Conservation (phyloP, 2,888 invertebrate genomes). For the Scaptomyza cyrtandrae region DNA sequence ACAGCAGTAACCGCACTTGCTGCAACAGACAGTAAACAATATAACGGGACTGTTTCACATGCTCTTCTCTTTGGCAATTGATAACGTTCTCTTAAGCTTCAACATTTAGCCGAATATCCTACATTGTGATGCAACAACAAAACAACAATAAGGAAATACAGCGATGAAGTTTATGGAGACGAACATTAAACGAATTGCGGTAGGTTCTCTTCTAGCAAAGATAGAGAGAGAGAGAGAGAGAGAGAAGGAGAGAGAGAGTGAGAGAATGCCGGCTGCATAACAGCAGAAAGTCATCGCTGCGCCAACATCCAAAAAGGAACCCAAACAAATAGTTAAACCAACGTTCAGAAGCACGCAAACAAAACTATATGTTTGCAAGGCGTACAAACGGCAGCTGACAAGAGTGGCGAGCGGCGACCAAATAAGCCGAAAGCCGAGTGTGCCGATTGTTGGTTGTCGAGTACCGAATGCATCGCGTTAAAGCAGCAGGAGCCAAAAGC, state of each 20-base stretch:
- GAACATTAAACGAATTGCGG: slow-evolving; percentile 72
- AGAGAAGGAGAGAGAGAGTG: slow-evolving; percentile 11
- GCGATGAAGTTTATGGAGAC: slow-evolving; percentile 5
- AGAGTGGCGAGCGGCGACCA: slow-evolving; percentile 11
- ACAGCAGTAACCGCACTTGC: slow-evolving; percentile 32
- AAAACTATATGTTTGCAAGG: slow-evolving; percentile 35
- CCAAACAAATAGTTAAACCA: slow-evolving; percentile 75
- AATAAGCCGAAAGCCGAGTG: slow-evolving; percentile 40
- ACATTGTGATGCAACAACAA: slow-evolving; percentile 29
- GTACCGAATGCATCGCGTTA: slow-evolving; percentile 25
- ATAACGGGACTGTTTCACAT: slow-evolving; percentile 44
- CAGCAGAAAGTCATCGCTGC: slow-evolving; percentile 27
- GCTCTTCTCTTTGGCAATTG: slow-evolving; percentile 33
- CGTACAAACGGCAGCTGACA: slow-evolving; percentile 49
- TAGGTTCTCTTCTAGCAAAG: slow-evolving; percentile 63
- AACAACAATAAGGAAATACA: too few relatives aligned
- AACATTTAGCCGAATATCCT: slow-evolving; percentile 72
- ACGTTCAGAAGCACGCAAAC: slow-evolving; percentile 9
- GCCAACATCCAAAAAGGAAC: slow-evolving; percentile 60
- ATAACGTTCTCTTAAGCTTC: slow-evolving; percentile 24
- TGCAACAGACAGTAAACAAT: slow-evolving; percentile 51
- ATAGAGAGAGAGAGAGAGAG: slow-evolving; percentile 9
- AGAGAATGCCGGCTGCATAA: slow-evolving; percentile 57
- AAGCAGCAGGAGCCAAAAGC: slow-evolving; percentile 15
- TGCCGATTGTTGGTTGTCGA: slow-evolving; percentile 16